A percentile compares a stretch with the other conserved stretches of the same genome.
phyloP scores from a whole-genome alignment of 2,113 vertebrate genomes.

The Mesitornis unicolor region DNA sequence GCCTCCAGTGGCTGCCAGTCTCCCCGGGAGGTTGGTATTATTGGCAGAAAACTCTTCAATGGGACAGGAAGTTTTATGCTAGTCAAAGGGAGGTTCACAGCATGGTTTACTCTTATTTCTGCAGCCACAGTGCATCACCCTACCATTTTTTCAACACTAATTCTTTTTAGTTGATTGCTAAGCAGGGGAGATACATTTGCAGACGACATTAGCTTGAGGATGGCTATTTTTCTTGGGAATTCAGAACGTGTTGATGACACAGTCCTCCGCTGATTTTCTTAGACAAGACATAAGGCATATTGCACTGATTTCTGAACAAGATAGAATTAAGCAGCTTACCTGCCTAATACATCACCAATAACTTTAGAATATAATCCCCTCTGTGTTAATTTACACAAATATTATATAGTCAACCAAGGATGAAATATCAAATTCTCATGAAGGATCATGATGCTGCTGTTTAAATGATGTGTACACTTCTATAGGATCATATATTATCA shows the following conservation, averaged over 20 bases:
- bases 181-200: background rate
- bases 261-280: background rate
- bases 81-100: background rate
- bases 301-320: background rate
- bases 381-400: background rate
- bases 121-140: background rate
- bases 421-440: background rate
- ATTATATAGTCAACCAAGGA: background rate
- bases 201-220: background rate
- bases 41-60: background rate
- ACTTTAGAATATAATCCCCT: background rate
- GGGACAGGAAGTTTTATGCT: background rate
- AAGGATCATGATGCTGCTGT: background rate
- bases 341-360: background rate
- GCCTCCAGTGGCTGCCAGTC: background rate
- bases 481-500: background rate
- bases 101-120: background rate
- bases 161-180: background rate
- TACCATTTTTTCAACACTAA: background rate
- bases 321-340: background rate
- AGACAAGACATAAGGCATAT: background rate
- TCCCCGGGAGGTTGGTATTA: background rate
- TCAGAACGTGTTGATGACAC: background rate
- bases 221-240: background rate
- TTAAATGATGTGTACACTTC: background rate